These are phyloP conservation scores for Perodicticus potto DNA, from an alignment of 2,797 vertebrate species.

Conservation along the genomic window DNA sequence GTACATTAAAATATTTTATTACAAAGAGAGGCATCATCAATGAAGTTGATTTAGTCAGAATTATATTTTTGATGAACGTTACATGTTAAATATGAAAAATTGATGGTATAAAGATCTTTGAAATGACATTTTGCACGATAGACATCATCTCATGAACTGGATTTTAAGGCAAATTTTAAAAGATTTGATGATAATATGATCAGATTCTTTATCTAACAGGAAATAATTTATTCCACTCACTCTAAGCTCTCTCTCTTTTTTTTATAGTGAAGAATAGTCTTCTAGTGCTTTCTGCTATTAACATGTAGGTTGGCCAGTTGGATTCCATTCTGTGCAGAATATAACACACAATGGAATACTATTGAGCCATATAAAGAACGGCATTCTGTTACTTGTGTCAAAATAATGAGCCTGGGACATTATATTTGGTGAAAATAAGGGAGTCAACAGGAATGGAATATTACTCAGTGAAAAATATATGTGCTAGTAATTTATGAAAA, in stretches of 20 bases:
- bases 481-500: not conserved
- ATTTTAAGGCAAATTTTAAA: not conserved
- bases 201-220: not conserved
- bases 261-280: not conserved
- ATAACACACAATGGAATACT: no score
- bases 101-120: not conserved
- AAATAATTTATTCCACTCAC: not conserved
- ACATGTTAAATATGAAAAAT: not conserved
- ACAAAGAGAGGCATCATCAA: not conserved
- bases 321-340: not conserved
- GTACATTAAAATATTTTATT: conserved; percentile 51
- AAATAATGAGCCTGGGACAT: no score
- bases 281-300: not conserved
- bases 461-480: not conserved
- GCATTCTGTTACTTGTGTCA: no score
- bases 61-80: not conserved
- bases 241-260: not conserved
- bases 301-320: not conserved
- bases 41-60: conserved; percentile 16
- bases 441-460: not conserved
- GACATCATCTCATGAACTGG: not conserved
- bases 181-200: not conserved
- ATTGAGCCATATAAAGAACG: no score
- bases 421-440: no score
- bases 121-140: not conserved